These are phyloP conservation scores for Lethenteron reissneri DNA, from an alignment of 2,113 vertebrate genomes.

Conservation along the genomic window DNA sequence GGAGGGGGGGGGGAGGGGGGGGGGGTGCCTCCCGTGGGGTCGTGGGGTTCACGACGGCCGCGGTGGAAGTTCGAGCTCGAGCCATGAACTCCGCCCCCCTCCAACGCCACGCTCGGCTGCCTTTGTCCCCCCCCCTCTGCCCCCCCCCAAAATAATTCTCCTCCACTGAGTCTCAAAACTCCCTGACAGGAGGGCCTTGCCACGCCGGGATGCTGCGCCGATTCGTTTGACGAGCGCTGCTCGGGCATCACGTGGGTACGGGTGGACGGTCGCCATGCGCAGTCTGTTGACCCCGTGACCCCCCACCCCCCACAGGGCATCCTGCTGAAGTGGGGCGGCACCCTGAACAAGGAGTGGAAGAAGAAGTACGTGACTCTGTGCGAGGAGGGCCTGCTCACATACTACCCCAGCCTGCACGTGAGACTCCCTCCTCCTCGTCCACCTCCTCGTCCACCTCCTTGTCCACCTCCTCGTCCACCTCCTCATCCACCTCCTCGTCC, in stretches of 20 bases:
- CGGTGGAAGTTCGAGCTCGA: background rate
- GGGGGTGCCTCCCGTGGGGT: background rate
- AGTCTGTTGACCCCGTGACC: too few relatives aligned
- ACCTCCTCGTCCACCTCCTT: background rate
- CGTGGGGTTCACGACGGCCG: background rate
- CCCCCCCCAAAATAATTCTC: background rate
- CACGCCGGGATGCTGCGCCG: too few relatives aligned
- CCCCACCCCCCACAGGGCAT: background rate
- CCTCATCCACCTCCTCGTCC: background rate
- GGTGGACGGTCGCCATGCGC: too few relatives aligned
- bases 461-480: background rate
- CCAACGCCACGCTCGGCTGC: background rate
- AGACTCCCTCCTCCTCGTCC: background rate
- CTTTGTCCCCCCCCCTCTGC: background rate
- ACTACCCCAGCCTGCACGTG: background rate
- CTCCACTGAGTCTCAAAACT: too few relatives aligned
- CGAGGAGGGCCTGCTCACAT: background rate
- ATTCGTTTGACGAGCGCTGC: too few relatives aligned
- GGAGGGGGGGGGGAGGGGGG: too few relatives aligned
- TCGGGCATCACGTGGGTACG: too few relatives aligned
- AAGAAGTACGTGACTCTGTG: constrained; percentile 5
- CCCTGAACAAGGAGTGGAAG: constrained; percentile 5
- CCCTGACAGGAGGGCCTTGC: too few relatives aligned
- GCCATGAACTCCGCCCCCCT: background rate
- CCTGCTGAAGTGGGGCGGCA: background rate